These are phyloP conservation scores for Amorpha juglandis DNA, from an alignment of 2,888 invertebrate species.

Conservation along the genomic window DNA sequence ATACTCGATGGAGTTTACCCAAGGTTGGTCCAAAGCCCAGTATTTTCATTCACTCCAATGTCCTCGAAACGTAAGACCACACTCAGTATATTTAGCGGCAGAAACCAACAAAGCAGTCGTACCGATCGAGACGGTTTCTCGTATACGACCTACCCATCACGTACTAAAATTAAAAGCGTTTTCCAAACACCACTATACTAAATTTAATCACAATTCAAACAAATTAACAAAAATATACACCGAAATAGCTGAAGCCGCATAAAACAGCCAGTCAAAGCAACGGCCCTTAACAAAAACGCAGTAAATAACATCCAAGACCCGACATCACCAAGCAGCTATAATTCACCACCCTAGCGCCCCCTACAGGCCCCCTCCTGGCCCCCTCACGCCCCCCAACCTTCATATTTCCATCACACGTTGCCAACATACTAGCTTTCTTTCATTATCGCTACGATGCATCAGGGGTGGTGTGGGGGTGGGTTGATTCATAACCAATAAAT, in stretches of 20 bases:
- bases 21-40: no score
- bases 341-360: constrained; percentile 47
- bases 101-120: no score
- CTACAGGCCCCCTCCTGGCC: constrained; percentile 72
- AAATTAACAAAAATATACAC: constrained; percentile 17
- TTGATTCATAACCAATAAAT: constrained; percentile 84
- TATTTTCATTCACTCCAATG: no score
- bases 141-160: no score
- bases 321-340: constrained; percentile 43
- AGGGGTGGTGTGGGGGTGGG: constrained; percentile 55
- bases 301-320: constrained; percentile 39
- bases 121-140: no score
- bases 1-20: no score
- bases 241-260: neutral
- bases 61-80: no score
- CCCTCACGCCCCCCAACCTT: constrained; percentile 68
- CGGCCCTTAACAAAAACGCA: constrained; percentile 36
- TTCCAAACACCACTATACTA: no score
- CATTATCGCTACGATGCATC: constrained; percentile 81
- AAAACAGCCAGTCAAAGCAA: constrained; percentile 9
- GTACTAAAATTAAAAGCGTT: no score
- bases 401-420: constrained; percentile 78
- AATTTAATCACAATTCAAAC: no score
- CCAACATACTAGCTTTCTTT: constrained; percentile 74
- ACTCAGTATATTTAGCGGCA: no score